These are phyloP conservation scores for Chelonia mydas DNA, from an alignment of 2,797 vertebrate species.

Conservation along the genomic window DNA sequence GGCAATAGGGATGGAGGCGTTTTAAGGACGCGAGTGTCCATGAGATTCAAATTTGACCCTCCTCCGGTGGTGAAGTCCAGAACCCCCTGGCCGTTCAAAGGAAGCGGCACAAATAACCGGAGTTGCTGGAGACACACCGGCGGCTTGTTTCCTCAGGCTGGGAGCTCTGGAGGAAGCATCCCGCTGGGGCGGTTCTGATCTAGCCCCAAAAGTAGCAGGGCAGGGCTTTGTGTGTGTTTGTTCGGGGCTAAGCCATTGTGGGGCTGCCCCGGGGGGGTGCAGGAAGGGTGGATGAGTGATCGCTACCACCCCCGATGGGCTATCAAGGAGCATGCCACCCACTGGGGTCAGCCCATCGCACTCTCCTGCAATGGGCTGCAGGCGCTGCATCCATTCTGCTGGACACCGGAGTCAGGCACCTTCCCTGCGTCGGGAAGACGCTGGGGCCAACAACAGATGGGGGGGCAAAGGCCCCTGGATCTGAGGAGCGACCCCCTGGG, in stretches of 20 bases:
- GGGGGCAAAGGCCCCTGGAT: not conserved
- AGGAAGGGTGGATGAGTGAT: not conserved
- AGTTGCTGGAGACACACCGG: not conserved
- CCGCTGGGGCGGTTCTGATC: not conserved
- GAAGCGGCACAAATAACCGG: not conserved
- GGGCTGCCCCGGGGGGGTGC: not conserved
- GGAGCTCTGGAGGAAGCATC: not conserved
- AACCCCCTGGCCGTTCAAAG: not conserved
- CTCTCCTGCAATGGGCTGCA: not conserved
- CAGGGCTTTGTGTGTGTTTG: not conserved
- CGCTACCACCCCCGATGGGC: not conserved
- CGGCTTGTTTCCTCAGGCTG: not conserved
- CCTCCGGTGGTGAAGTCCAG: too few species aligned
- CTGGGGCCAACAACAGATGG: not conserved
- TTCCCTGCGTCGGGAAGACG: not conserved
- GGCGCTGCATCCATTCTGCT: not conserved
- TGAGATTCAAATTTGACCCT: not conserved
- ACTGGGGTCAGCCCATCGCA: not conserved
- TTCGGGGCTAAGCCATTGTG: not conserved
- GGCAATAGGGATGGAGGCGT: not conserved
- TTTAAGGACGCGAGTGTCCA: not conserved
- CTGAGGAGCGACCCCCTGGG: not conserved
- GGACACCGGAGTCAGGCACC: not conserved
- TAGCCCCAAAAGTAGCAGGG: not conserved
- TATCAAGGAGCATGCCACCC: not conserved